These are phyloP conservation scores for Strigamia crassipes DNA, from an alignment of 2,888 invertebrate species.

Conservation along the genomic window DNA sequence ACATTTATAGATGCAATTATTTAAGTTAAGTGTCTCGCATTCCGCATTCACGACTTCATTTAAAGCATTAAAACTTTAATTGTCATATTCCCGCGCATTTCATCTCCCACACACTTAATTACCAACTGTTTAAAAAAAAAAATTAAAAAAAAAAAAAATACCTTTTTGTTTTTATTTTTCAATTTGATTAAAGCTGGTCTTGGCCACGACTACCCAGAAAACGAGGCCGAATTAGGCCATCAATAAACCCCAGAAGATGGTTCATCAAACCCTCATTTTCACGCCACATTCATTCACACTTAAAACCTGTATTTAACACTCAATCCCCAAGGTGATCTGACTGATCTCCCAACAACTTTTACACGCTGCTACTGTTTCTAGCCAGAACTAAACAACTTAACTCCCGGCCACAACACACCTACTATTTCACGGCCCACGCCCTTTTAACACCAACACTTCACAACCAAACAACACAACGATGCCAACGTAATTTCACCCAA, in stretches of 20 bases:
- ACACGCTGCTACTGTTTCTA: slow-evolving; percentile 3
- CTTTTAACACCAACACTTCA: slow-evolving; percentile 14
- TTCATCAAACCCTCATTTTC: slow-evolving; percentile 11
- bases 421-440: slow-evolving; percentile 35
- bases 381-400: background rate
- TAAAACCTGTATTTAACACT: slow-evolving; percentile 37
- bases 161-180: no score
- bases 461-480: background rate
- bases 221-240: slow-evolving; percentile 8
- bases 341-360: background rate
- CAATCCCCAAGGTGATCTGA: slow-evolving; percentile 3
- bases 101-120: no score
- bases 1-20: no score
- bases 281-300: slow-evolving; percentile 36
- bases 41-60: no score
- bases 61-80: no score
- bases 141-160: no score
- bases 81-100: no score
- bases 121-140: no score
- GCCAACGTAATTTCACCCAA: background rate
- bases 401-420: slow-evolving; percentile 27
- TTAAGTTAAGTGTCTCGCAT: no score
- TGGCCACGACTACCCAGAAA: background rate
- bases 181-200: no score
- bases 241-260: slow-evolving; percentile 1